Evolutionary conservation across 2,797 vertebrate species (phyloP), one percentile per base, ranked within the genome.

Genomic region (Sardinella longiceps): DNA sequence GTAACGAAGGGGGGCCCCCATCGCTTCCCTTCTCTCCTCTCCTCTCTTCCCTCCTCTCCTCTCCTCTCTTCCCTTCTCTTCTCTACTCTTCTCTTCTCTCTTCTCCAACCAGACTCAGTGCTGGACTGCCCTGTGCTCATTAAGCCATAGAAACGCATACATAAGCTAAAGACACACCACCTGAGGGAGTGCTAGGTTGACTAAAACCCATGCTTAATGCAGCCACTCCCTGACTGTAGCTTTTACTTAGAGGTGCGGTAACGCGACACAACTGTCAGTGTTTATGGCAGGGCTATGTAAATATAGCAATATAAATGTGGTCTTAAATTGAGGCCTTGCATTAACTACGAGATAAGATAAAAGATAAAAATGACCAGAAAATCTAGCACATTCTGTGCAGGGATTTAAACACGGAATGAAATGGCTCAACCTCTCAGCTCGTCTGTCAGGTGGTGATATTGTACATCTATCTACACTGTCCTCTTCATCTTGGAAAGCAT

Each of bases 1-100:
- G 92, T 94, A 94, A 95, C 87, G 85, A 92, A 92, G 90, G 66
- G 92, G 92, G 91, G 93, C 91, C 90, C 86, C 84, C 18, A 20
- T 58, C 51, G 3, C 45, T 45, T 9, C 3, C 9, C 45, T 45
- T 9, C 9, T 48, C 46, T 48, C 46, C 46, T 48, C 28, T 10
- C 58, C n/a, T 23, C 58, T 58, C 20, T 23, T 60, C 23, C 81
- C 66, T 25, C 30, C 80, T 33, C 74, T 48, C 20, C 11, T 56
- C 56, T 2, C 25, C 2, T n/a, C 58, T n/a, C 58, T 25, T 25
- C 23, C 4, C 58, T 45, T n/a, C 4, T 6, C 58, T 60, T 5
- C 58, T 25, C 5, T n/a, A n/a, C 58, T 37, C 80, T 53, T 80
- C 70, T 77, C 45, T 60, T 37, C 20, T 18, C 28, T 7, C 11